Evolutionary conservation across 2,113 vertebrate species (phyloP).

Genomic region (Leptobrachium leishanense): DNA sequence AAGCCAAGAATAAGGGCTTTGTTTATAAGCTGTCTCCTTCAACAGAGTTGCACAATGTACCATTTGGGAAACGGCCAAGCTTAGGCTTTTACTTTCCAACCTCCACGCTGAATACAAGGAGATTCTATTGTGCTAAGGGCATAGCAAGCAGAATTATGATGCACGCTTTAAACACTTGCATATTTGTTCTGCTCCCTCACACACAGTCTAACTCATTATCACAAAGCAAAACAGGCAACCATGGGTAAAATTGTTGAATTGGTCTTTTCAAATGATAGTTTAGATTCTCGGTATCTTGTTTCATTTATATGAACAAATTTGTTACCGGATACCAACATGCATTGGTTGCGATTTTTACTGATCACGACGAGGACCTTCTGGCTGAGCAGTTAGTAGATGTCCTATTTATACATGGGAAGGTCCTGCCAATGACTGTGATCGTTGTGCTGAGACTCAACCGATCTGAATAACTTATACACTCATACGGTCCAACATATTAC

Average conservation of each 20-base stretch:
- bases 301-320: background rate
- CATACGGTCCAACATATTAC: too few species aligned
- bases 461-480: too few species aligned
- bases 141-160: conserved; percentile 62
- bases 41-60: conserved; percentile 62
- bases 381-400: too few species aligned
- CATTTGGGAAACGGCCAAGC: conserved; percentile 68
- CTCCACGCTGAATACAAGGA: conserved; percentile 66
- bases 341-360: too few species aligned
- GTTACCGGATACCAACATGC: too few species aligned
- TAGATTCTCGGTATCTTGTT: background rate
- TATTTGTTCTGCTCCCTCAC: conserved; percentile 57
- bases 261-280: conserved; percentile 1
- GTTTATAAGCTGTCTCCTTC: conserved; percentile 63
- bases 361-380: too few species aligned
- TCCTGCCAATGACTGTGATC: too few species aligned
- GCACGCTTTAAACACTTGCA: conserved; percentile 60
- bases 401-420: too few species aligned
- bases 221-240: conserved; percentile 37
- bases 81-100: conserved; percentile 56
- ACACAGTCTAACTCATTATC: conserved; percentile 57
- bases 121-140: conserved; percentile 63
- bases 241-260: conserved; percentile 4
- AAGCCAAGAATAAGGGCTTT: conserved; percentile 72
- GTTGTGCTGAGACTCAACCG: too few species aligned